Evolutionary conservation across 2,888 invertebrate genomes (phyloP).

Genomic region (Cephus pulcher): DNA sequence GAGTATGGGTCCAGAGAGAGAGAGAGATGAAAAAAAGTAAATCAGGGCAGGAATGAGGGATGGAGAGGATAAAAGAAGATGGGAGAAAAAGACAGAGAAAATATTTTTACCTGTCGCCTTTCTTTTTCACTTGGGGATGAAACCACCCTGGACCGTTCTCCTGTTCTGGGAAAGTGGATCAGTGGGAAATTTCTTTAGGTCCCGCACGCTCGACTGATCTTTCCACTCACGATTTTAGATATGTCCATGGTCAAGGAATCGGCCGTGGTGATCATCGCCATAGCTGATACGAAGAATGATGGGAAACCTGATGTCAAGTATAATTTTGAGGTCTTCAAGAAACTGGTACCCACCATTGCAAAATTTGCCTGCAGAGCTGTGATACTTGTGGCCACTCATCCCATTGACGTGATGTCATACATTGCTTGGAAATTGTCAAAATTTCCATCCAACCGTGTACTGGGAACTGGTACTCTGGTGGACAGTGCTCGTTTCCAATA

Average conservation of each 20-base stretch:
- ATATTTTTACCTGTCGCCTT: neutral
- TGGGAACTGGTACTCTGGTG: constrained; percentile 71
- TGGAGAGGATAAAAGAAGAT: neutral
- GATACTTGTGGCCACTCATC: constrained; percentile 51
- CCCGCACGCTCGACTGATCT: neutral
- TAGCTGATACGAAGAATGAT: constrained; percentile 35
- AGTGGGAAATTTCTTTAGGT: neutral
- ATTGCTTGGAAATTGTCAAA: constrained; percentile 73
- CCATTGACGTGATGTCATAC: constrained; percentile 71
- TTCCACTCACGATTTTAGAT: constrained; percentile 33
- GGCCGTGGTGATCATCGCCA: constrained; percentile 51
- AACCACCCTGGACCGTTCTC: neutral
- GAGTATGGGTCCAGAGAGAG: neutral
- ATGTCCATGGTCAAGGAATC: constrained; percentile 52
- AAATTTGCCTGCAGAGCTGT: constrained; percentile 51
- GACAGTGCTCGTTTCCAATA: constrained; percentile 71
- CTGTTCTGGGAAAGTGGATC: neutral
- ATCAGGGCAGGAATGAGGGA: neutral
- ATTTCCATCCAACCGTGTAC: constrained; percentile 69
- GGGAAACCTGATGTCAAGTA: constrained; percentile 42
- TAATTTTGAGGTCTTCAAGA: constrained; percentile 48
- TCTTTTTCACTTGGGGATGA: neutral
- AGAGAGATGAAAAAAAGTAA: neutral
- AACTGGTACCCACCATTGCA: constrained; percentile 49
- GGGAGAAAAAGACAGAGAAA: neutral